Base-by-base conservation (phyloP, 2,113 vertebrate species). In the Scopus umbretta region DNA sequence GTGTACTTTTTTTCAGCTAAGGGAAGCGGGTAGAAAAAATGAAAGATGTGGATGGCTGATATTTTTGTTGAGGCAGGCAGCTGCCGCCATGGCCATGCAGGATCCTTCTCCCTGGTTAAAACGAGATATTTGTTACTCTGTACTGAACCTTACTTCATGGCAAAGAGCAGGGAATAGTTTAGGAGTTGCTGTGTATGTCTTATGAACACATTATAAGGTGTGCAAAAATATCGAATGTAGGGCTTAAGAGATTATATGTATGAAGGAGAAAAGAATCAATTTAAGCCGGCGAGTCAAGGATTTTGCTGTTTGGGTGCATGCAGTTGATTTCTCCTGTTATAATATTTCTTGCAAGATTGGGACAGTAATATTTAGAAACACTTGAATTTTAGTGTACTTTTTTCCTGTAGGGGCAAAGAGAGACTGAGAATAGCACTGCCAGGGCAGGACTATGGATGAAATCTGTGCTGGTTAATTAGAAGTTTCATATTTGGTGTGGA, bases 201-300 rank as follows among this genome's bases (percentile, higher is more conserved):
- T 56, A 36, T 13, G 36, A 81, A 38, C 56, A 29, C 40, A 4
- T 78, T 70, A 62, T 12, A 53, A 43, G 30, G 40, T 65, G 20
- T 68, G 86, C 43, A 72, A 38, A 71, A 81, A 19, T 84, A 81
- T 10, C 81, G 88, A 75, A 58, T 15, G 29, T 26, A 26, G 71
- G n/a, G 52, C 4, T 95, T 94, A 91, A 94, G 84, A 61, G 65
- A 81, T 88, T 84, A 74, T 84, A 8, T 2, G 5, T 82, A 40
- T 25, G 56, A 91, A 84, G 61, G 74, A 89, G 81, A 76, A 76
- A 87, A 80, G 21, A 95, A 93, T 94, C 53, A 49, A 81, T 94
- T 89, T 81, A 72, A 89, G 59, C 61, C 4, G 7, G 5, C 3
- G 32, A 84, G 45, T 78, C 19, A 8, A 90, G 53, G 87, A 53